These are phyloP conservation scores for Phaetusa simplex DNA, from an alignment of 2,113 vertebrate genomes.

Conservation along the genomic window DNA sequence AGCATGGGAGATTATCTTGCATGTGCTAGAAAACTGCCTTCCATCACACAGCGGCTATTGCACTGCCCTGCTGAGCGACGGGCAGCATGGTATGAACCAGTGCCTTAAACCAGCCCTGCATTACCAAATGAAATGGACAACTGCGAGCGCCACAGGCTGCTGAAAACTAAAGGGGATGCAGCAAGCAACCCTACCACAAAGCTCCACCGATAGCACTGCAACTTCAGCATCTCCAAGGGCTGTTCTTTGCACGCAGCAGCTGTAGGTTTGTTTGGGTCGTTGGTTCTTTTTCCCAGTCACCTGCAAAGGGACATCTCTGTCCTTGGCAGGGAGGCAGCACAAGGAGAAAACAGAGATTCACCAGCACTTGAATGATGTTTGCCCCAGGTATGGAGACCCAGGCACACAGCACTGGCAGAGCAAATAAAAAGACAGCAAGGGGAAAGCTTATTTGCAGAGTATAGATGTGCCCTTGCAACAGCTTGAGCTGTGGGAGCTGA, in stretches of 20 bases:
- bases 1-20: not conserved
- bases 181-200: not conserved
- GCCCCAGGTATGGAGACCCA: not conserved
- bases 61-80: not conserved
- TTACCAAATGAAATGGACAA: not conserved
- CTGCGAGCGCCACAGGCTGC: not conserved
- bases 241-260: not conserved
- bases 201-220: rapidly evolving
- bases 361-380: not conserved
- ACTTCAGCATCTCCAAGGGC: not conserved
- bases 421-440: not conserved
- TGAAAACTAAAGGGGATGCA: not conserved
- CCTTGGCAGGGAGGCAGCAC: not conserved
- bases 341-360: not conserved
- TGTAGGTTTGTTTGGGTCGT: not conserved
- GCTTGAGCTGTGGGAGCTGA: not conserved
- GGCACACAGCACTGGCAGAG: not conserved
- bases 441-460: not conserved
- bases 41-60: not conserved
- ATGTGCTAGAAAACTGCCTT: not conserved
- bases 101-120: not conserved
- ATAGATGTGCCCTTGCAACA: not conserved
- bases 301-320: not conserved
- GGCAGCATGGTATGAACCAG: not conserved
- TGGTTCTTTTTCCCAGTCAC: not conserved